These are phyloP conservation scores for Addax nasomaculatus DNA, from an alignment of 2,113 vertebrate species.

Conservation along the genomic window DNA sequence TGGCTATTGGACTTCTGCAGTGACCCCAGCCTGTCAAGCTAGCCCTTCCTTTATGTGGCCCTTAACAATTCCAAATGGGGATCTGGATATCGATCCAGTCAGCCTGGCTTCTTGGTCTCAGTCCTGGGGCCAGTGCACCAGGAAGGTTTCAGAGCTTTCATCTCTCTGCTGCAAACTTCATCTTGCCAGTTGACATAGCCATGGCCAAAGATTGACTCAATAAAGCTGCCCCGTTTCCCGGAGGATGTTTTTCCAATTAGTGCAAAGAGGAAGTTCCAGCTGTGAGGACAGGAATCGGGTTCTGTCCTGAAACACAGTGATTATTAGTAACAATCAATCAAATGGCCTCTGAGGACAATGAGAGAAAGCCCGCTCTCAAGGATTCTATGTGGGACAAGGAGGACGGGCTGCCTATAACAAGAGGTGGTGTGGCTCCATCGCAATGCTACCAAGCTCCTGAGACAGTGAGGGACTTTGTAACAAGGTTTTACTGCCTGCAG, in stretches of 20 bases:
- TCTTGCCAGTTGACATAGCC: conserved; percentile 32
- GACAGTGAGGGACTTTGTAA: conserved; percentile 42
- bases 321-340: conserved; percentile 70
- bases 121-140: background rate
- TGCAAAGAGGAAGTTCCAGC: conserved; percentile 55
- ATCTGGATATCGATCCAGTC: background rate
- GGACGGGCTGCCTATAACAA: background rate
- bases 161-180: background rate
- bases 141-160: background rate
- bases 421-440: background rate
- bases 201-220: conserved; percentile 45
- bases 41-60: background rate
- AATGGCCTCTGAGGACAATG: conserved; percentile 20
- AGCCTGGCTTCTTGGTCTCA: background rate
- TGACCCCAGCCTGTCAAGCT: background rate
- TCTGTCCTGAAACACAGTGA: conserved; percentile 44
- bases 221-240: conserved; percentile 53
- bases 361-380: conserved; percentile 7
- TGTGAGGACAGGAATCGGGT: conserved; percentile 36
- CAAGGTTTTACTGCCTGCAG: conserved; percentile 66
- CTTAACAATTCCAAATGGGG: background rate
- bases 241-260: conserved; percentile 60
- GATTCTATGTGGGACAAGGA: background rate
- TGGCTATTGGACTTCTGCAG: background rate
- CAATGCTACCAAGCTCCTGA: conserved; percentile 33